Evolutionary conservation across 2,113 vertebrate species (phyloP), one percentile per base, ranked within the genome.

Genomic region (Lepisosteus osseus): DNA sequence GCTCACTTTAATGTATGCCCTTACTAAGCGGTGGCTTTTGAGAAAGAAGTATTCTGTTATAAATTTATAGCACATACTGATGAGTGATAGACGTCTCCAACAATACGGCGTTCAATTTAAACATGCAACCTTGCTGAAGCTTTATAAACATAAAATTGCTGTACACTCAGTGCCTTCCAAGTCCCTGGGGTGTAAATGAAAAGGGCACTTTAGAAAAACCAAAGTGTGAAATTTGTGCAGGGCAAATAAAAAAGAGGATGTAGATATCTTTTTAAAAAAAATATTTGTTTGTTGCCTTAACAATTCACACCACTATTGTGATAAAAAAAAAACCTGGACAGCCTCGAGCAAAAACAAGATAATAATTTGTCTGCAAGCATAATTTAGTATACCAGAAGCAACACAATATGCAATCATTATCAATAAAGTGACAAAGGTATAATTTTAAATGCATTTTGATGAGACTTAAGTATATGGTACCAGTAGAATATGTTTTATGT

Each of bases 131-230:
- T 4, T 41, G n/a, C 64, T 14, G 43, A 66, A 47, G n/a, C 64
- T 66, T 44, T 65, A 13, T 4, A 7, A 15, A 14, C 64, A 14
- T 3, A n/a, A 66, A 66, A 66, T 47, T 76, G 62, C 68, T n/a
- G 69, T 45, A 54, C 83, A 83, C 78, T 29, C 29, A 76, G 80
- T 77, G 72, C 80, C 47, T 69, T 55, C 41, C 65, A 72, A 80
- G 57, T 64, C 63, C 72, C 54, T 68, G 77, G 76, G 68, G 66
- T 83, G 81, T 83, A 84, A 82, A 86, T 88, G 80, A 90, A 86
- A 51, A 51, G 85, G 80, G 81, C 80, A 74, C 73, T 71, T 78
- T 79, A 78, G 73, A 72, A 71, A 79, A 80, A 72, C 61, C 4
- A 66, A 65, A 14, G 41, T 54, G 41, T 3, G 44, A 71, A 59